Evolutionary conservation across 2,888 invertebrate genomes (phyloP).

Genomic region (Osmoderma eremita): DNA sequence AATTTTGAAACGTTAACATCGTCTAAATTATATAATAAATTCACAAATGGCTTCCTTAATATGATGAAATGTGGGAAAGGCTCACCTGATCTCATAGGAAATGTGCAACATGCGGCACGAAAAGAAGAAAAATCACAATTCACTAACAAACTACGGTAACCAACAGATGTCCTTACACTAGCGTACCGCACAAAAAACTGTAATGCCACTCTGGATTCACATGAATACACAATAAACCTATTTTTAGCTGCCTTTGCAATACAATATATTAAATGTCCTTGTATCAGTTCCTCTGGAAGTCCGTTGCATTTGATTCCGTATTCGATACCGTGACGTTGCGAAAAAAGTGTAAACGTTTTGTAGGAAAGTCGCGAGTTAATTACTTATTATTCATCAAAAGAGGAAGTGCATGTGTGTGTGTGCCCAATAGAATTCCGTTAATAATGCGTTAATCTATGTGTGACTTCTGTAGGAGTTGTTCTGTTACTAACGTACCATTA

Average conservation of each 20-base stretch:
- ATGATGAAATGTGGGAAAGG: background rate
- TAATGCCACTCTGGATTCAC: conserved; percentile 33
- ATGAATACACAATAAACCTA: conserved; percentile 33
- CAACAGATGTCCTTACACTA: conserved; percentile 17
- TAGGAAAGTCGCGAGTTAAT: conserved; percentile 17
- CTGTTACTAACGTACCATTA: conserved; percentile 10
- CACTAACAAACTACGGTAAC: conserved; percentile 12
- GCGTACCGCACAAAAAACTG: conserved; percentile 32
- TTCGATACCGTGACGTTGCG: conserved; percentile 16
- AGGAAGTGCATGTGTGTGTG: conserved; percentile 21
- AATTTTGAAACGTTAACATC: conserved; percentile 11
- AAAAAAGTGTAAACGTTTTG: background rate
- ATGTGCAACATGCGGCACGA: conserved; percentile 6
- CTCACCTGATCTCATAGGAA: conserved; percentile 25
- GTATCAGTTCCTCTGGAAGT: conserved; percentile 20
- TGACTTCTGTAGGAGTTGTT: background rate
- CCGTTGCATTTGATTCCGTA: conserved; percentile 13
- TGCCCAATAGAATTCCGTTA: conserved; percentile 13
- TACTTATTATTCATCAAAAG: conserved; percentile 27
- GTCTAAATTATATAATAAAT: conserved; percentile 24
- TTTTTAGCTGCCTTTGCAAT: conserved; percentile 33
- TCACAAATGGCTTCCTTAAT: conserved; percentile 27
- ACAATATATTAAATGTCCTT: conserved; percentile 35
- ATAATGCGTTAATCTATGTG: conserved; percentile 22
- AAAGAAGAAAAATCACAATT: background rate